Conservation (phyloP, 2,797 vertebrate genomes). For the Ciconia nigra region DNA sequence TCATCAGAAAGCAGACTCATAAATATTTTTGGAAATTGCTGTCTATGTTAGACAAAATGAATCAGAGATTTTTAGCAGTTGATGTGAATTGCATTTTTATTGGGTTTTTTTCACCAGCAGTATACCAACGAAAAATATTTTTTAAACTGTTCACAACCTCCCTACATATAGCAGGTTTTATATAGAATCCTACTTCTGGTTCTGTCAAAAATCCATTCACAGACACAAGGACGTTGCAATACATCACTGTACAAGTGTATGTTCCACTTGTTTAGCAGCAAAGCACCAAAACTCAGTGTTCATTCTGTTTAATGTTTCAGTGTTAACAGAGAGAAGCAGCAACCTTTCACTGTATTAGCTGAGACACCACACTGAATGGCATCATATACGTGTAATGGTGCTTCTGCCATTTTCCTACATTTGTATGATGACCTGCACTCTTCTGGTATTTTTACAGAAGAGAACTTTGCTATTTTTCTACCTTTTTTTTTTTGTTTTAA, state of each 20-base stretch:
- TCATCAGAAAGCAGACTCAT: conserved; percentile 27
- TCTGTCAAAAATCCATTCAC: conserved; percentile 10
- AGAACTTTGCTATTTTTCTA: background rate
- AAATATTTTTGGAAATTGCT: conserved; percentile 47
- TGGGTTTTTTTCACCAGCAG: background rate
- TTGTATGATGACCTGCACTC: background rate
- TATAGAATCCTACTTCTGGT: background rate
- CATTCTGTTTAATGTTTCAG: background rate
- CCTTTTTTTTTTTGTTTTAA: background rate
- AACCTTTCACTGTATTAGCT: background rate
- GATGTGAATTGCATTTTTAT: conserved; percentile 19
- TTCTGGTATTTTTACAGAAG: background rate
- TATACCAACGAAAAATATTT: background rate
- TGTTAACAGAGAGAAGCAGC: background rate
- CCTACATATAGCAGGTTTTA: background rate
- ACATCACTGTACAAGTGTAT: background rate
- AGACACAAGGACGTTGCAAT: background rate
- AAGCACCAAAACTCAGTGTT: background rate
- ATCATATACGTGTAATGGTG: background rate
- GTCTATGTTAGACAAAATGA: conserved; percentile 17
- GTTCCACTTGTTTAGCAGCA: background rate
- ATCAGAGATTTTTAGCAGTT: conserved; percentile 24
- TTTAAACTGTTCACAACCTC: background rate
- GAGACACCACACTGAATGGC: background rate
- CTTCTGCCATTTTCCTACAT: background rate